Evolutionary conservation across 1,140 invertebrate genomes (phyloP).

Genomic region (Drosophila novamexicana): DNA sequence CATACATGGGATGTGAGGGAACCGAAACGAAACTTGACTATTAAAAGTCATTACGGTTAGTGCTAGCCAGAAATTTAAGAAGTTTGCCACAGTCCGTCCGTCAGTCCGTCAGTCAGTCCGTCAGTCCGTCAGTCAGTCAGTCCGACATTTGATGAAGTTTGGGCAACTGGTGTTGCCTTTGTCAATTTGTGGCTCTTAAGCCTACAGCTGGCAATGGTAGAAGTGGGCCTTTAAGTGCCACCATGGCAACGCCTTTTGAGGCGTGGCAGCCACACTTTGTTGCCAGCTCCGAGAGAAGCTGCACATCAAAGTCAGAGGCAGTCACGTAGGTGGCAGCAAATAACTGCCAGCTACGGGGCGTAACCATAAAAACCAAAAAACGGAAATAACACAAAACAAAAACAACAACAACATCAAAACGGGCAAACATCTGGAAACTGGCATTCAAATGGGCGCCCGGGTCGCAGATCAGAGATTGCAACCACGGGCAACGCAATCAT

Average conservation of each 20-base stretch:
- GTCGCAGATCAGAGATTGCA: conserved; percentile 16
- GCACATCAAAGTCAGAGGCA: conserved; percentile 44
- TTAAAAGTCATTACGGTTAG: conserved; percentile 1
- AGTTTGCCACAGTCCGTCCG: conserved; percentile 10
- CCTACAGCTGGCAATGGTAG: conserved; percentile 7
- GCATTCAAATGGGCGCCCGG: conserved; percentile 27
- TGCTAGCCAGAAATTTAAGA: conserved; percentile 10
- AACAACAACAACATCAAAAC: not conserved
- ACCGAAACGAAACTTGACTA: not conserved
- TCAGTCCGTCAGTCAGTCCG: conserved; percentile 6
- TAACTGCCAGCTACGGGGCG: conserved; percentile 55
- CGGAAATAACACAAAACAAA: not conserved
- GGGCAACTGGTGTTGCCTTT: conserved; percentile 22
- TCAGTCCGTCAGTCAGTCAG: not conserved
- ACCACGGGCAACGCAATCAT: conserved; percentile 7
- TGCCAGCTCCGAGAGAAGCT: conserved; percentile 18
- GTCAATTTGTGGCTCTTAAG: conserved; percentile 40
- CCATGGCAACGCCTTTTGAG: conserved; percentile 17
- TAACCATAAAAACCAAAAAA: conserved; percentile 22
- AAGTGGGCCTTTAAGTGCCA: not conserved
- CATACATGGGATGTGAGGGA: not conserved
- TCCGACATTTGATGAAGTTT: conserved; percentile 6
- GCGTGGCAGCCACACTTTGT: conserved; percentile 26
- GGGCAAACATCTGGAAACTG: conserved; percentile 40
- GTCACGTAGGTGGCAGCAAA: conserved; percentile 77